phyloP scores from a whole-genome alignment of 2,113 vertebrate genomes.

The Platanista minor region DNA sequence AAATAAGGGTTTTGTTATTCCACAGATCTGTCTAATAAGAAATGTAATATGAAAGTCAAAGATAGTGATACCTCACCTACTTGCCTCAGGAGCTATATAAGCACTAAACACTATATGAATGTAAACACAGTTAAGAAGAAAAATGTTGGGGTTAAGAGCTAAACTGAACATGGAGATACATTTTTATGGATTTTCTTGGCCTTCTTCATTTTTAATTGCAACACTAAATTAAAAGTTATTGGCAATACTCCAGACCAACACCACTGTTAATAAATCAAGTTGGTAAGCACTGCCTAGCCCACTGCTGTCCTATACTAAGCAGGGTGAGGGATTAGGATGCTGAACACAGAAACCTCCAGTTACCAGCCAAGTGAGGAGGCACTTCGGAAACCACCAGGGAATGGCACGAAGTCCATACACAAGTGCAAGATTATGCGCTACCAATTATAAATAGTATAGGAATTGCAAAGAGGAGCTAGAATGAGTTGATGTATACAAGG shows the following conservation, averaged over 20 bases:
- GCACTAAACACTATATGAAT: neutral
- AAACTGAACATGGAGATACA: neutral
- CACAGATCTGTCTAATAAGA: neutral
- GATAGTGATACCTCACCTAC: neutral
- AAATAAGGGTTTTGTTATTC: neutral
- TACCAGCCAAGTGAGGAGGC: neutral
- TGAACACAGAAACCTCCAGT: neutral
- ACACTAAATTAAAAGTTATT: neutral
- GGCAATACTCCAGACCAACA: neutral
- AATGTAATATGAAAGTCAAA: neutral
- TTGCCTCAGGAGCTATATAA: neutral
- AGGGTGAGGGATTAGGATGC: neutral
- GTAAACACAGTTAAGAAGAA: neutral
- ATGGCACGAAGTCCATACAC: neutral
- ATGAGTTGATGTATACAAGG: neutral
- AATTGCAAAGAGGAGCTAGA: neutral
- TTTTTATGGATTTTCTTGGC: neutral
- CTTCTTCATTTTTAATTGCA: constrained; percentile 8
- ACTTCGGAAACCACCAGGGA: neutral
- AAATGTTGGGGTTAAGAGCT: neutral
- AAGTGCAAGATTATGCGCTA: neutral
- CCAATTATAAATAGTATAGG: neutral
- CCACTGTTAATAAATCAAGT: neutral
- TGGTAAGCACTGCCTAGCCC: neutral
- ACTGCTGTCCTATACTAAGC: neutral